Conservation (phyloP, 2,888 invertebrate species). For the Xylota sylvarum region DNA sequence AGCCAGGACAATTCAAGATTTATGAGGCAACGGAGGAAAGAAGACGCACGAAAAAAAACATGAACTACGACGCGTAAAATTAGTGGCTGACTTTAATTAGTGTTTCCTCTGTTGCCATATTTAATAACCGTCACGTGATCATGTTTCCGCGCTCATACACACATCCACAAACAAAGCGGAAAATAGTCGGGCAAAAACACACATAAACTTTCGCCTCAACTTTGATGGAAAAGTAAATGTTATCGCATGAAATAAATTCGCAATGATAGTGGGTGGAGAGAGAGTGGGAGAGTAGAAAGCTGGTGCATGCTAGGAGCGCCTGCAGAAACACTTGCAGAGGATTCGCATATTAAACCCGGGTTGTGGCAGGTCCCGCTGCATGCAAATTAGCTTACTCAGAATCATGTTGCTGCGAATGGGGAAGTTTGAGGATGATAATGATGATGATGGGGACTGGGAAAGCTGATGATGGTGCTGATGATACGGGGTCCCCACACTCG, state of each 20-base stretch:
- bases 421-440: conserved; percentile 52
- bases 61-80: conserved; percentile 39
- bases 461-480: conserved; percentile 30
- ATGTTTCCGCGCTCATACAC: conserved; percentile 40
- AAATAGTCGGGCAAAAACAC: conserved; percentile 50
- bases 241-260: conserved; percentile 71
- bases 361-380: conserved; percentile 49
- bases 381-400: conserved; percentile 68
- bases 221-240: conserved; percentile 76
- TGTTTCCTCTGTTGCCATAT: conserved; percentile 59
- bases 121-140: conserved; percentile 72
- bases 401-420: conserved; percentile 51
- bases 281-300: background rate
- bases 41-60: conserved; percentile 17
- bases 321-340: conserved; percentile 52
- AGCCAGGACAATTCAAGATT: conserved; percentile 61
- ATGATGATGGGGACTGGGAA: conserved; percentile 37
- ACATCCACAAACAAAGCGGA: conserved; percentile 34
- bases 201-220: conserved; percentile 70
- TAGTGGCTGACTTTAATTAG: conserved; percentile 73
- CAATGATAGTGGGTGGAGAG: conserved; percentile 37
- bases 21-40: conserved; percentile 56
- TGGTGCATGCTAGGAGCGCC: conserved; percentile 28
- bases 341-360: conserved; percentile 61
- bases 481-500: conserved; percentile 41